Percentiles rank a stretch among this genome's conserved stretches.
Evolutionary conservation across 2,888 invertebrate genomes (phyloP).

Genomic region (Drosophila lutescens): DNA sequence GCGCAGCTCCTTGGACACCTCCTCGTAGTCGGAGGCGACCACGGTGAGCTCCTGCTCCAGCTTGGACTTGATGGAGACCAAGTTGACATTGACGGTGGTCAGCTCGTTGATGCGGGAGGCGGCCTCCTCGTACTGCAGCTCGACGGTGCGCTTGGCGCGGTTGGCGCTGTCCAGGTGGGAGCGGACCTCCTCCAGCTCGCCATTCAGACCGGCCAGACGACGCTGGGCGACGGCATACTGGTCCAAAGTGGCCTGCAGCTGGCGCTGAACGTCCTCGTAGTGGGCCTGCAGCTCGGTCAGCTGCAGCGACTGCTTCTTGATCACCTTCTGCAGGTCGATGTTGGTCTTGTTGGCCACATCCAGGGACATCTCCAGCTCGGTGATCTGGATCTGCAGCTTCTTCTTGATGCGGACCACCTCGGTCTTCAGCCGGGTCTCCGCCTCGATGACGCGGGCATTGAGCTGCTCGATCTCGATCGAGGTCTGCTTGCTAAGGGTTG

Average conservation of each 20-base stretch:
- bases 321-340: constrained; percentile 97
- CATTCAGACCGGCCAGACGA: constrained; percentile 94
- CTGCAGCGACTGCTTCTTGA: constrained; percentile 98
- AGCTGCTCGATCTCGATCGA: constrained; percentile 99
- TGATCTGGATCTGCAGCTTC: constrained; percentile 99
- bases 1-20: constrained; percentile 97
- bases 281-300: constrained; percentile 95
- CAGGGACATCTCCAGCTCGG: constrained; percentile 97
- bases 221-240: constrained; percentile 96
- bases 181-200: constrained; percentile 98
- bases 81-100: constrained; percentile 96
- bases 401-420: constrained; percentile 99
- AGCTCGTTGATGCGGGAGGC: constrained; percentile 96
- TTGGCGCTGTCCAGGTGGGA: constrained; percentile 96
- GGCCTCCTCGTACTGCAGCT: constrained; percentile 95
- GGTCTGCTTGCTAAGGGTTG: constrained; percentile 93
- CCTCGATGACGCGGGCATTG: constrained; percentile 97
- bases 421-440: constrained; percentile 97
- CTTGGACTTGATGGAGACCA: constrained; percentile 96
- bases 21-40: constrained; percentile 98
- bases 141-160: constrained; percentile 95
- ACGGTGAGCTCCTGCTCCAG: constrained; percentile 96
- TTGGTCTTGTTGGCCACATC: constrained; percentile 99
- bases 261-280: constrained; percentile 98
- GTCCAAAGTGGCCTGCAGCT: constrained; percentile 97